phyloP scores from a whole-genome alignment of 1,140 invertebrate genomes.

The Drosophila quadrilineata region DNA sequence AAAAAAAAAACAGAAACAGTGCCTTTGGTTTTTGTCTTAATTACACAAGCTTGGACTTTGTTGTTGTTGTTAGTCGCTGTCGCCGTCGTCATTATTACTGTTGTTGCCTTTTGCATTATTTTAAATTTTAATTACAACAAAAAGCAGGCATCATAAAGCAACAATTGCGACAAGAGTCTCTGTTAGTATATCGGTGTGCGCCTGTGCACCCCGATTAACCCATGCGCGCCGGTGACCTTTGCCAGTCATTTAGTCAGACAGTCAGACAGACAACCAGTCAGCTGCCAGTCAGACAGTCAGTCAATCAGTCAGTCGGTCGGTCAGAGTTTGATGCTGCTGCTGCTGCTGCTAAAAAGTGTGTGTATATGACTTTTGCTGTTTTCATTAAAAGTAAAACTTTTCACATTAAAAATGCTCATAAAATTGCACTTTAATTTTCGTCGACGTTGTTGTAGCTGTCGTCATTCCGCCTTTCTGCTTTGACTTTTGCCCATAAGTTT shows the following conservation, averaged over 20 bases:
- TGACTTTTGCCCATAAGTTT: conserved; percentile 31
- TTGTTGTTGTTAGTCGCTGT: too few relatives aligned
- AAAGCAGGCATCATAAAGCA: conserved; percentile 33
- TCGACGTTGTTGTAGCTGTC: conserved; percentile 10
- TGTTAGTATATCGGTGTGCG: conserved; percentile 17
- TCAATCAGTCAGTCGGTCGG: too few relatives aligned
- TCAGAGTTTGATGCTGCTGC: too few relatives aligned
- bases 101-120: conserved; percentile 60
- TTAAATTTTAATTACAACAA: conserved; percentile 71
- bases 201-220: conserved; percentile 73
- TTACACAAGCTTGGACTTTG: conserved; percentile 35
- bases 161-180: conserved; percentile 40
- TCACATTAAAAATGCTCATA: conserved; percentile 76
- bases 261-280: conserved; percentile 27
- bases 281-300: too few relatives aligned
- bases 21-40: conserved; percentile 30
- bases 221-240: conserved; percentile 48
- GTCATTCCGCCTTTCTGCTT: conserved; percentile 40
- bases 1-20: conserved; percentile 8
- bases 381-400: conserved; percentile 74
- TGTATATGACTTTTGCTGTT: conserved; percentile 38
- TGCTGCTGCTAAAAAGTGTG: too few relatives aligned
- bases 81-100: too few relatives aligned
- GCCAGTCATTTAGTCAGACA: conserved; percentile 23
- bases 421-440: conserved; percentile 74